Conservation (phyloP, 2,113 vertebrate species). For the Pangasianodon hypophthalmus region DNA sequence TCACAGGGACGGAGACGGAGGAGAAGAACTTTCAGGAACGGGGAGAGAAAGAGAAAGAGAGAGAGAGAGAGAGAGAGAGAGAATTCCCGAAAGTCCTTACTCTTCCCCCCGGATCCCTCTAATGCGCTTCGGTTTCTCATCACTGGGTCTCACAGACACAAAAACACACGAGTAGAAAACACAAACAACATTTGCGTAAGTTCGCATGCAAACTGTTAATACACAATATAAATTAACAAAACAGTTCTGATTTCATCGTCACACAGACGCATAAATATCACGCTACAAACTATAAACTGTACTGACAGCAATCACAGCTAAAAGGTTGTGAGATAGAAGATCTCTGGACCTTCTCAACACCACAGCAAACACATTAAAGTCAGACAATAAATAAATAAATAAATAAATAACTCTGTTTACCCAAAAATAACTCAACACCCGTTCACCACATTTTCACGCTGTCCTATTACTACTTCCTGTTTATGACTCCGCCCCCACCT, state of each 20-base stretch:
- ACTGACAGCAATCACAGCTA: no score
- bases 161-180: not conserved
- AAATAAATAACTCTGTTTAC: no score
- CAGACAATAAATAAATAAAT: no score
- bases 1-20: constrained; percentile 51
- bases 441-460: not conserved
- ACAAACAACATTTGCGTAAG: no score
- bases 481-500: not conserved
- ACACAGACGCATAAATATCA: no score
- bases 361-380: no score
- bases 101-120: constrained; percentile 37
- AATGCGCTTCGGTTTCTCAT: constrained; percentile 37
- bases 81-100: not conserved
- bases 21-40: constrained; percentile 2
- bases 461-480: not conserved
- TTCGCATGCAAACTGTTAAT: no score
- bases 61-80: not conserved
- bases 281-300: no score
- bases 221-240: no score
- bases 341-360: no score
- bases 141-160: constrained; percentile 37
- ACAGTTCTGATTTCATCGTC: no score
- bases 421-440: not conserved
- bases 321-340: no score
- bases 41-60: not conserved